These are phyloP conservation scores for Acromyrmex charruanus DNA, from an alignment of 1,140 invertebrate species.

Conservation along the genomic window DNA sequence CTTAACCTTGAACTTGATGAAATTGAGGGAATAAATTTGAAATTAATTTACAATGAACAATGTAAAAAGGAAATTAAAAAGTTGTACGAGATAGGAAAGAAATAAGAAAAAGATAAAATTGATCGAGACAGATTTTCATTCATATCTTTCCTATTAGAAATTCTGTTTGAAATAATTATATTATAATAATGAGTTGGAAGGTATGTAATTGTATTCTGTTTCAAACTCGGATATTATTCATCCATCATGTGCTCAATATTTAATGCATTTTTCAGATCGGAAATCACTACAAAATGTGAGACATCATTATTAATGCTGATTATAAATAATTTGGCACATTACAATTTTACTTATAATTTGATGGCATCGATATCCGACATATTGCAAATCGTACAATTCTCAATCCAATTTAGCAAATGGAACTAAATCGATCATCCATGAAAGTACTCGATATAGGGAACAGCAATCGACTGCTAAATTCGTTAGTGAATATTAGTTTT, in stretches of 20 bases:
- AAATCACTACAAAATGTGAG: slow-evolving; percentile 4
- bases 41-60: neutral
- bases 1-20: slow-evolving; percentile 33
- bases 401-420: slow-evolving; percentile 51
- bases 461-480: slow-evolving; percentile 60
- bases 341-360: slow-evolving; percentile 42
- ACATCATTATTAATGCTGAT: slow-evolving; percentile 18
- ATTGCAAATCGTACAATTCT: slow-evolving; percentile 37
- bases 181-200: neutral
- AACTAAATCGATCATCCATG: slow-evolving; percentile 43
- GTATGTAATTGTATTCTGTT: neutral
- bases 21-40: neutral
- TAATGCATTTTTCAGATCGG: neutral
- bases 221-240: neutral
- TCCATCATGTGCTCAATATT: neutral
- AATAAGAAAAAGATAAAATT: neutral
- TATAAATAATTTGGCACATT: slow-evolving; percentile 35
- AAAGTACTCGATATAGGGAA: slow-evolving; percentile 45
- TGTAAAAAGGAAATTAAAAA: neutral
- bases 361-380: slow-evolving; percentile 6
- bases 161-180: slow-evolving; percentile 9
- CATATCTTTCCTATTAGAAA: neutral
- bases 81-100: neutral
- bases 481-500: slow-evolving; percentile 71
- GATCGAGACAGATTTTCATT: neutral